phyloP scores from a whole-genome alignment of 37 sponge, comb jelly and placozoan genomes.

The Chondrilla cf. caribensis region DNA sequence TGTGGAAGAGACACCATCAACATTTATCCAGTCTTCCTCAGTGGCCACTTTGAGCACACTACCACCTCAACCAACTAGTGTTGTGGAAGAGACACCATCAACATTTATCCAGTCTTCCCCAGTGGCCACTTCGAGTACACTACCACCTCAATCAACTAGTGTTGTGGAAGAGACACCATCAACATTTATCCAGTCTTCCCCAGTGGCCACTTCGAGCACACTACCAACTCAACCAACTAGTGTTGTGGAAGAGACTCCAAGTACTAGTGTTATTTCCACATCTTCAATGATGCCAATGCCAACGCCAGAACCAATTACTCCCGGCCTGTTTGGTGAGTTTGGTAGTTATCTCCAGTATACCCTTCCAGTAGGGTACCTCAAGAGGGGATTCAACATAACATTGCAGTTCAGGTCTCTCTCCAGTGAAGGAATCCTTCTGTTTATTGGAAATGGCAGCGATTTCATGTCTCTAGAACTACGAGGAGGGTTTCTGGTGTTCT shows the following conservation, averaged over 20 bases:
- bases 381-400: slow-evolving; percentile 29
- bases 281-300: not conserved
- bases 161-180: slow-evolving; percentile 3
- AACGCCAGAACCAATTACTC: not conserved
- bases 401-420: slow-evolving; percentile 48
- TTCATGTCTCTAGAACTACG: slow-evolving; percentile 52
- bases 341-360: not conserved
- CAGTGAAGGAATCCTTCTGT: slow-evolving; percentile 50
- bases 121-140: not conserved
- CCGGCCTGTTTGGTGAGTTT: not conserved
- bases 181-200: not conserved
- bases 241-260: not conserved
- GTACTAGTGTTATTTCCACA: not conserved
- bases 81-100: not conserved
- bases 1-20: not conserved
- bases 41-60: not conserved
- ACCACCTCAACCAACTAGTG: not conserved
- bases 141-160: not conserved
- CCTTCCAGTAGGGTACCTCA: not conserved
- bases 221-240: not conserved
- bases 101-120: not conserved
- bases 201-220: not conserved
- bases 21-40: not conserved
- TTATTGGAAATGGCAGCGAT: slow-evolving; percentile 41
- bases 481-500: slow-evolving; percentile 40